Evolutionary conservation across 1,140 invertebrate genomes (phyloP), one percentile per base, ranked within the genome.

Genomic region (Penaeus japonicus): DNA sequence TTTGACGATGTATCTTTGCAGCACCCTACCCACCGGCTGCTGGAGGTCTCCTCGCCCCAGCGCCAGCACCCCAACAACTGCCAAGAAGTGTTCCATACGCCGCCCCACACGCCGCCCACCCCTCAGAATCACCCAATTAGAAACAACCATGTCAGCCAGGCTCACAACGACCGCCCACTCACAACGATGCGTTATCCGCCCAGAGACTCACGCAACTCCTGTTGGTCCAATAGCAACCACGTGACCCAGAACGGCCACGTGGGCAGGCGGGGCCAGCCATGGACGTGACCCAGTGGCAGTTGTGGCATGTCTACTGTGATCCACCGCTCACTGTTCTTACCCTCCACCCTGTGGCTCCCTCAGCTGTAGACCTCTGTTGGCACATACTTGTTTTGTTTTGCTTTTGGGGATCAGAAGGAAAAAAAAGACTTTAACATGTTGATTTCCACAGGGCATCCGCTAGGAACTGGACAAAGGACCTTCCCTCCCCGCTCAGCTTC

Each of bases 111-210:
- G 57, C 87, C 87, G 82, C 87, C 87, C 83, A 89, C 87, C 73
- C 87, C 87, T 54, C 87, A 89, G 65, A 89, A 89, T 57, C 87
- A 89, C 87, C 87, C 87, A 77, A 89, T 89, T 22, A 84, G 83
- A 85, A 77, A 27, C 77, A 89, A 89, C 83, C 87, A 84, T 62
- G 65, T 89, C 82, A 89, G 83, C 82, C 87, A 89, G 27, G 83
- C 82, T 53, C 87, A 89, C 87, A 89, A 89, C 81, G 87, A 89
- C 77, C 82, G 87, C 57, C 87, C 87, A 55, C 87, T 89, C 65
- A 89, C 87, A 89, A 89, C 87, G 82, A 89, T 75, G 39, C 87
- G 82, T 35, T 79, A 85, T 89, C 87, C 87, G 87, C 87, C 87
- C 87, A 84, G 59, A 84, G 82, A 79, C 55, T 84, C 82, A 54